phyloP scores from a whole-genome alignment of 2,113 vertebrate genomes.

The Engraulis encrasicolus region DNA sequence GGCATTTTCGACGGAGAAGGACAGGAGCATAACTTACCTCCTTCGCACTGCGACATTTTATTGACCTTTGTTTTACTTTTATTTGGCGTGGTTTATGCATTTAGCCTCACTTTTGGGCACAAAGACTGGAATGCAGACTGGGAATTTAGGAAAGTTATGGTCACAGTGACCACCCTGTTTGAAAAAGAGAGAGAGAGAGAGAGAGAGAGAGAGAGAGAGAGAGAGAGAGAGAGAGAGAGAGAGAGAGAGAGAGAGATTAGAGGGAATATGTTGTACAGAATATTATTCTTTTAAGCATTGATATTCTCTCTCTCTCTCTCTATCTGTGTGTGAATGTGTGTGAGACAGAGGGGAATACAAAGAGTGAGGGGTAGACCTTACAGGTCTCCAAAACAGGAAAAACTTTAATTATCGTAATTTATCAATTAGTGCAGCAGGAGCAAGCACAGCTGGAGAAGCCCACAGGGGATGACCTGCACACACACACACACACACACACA shows the following conservation, averaged over 20 bases:
- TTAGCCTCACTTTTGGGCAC: neutral
- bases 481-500: neutral
- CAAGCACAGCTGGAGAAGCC: neutral
- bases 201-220: no score
- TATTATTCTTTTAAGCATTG: no score
- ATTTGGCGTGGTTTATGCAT: neutral
- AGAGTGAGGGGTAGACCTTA: neutral
- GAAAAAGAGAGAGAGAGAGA: no score
- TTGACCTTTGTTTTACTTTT: neutral
- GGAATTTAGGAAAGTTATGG: no score
- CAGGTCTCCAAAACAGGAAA: constrained; percentile 1
- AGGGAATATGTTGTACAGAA: no score
- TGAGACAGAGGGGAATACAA: neutral
- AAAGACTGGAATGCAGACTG: neutral
- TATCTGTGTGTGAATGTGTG: neutral
- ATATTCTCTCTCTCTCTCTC: no score
- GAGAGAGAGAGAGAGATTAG: no score
- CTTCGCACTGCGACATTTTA: neutral
- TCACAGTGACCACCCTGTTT: no score
- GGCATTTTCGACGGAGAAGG: neutral
- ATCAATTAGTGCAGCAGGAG: constrained; percentile 3
- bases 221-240: no score
- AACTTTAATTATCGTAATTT: constrained; percentile 19
- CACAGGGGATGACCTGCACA: neutral
- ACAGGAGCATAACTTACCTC: neutral